A percentile compares a stretch with the other conserved stretches of the same genome.
These are phyloP conservation scores for Andrena flavipes DNA, from an alignment of 2,888 invertebrate species.

Conservation along the genomic window DNA sequence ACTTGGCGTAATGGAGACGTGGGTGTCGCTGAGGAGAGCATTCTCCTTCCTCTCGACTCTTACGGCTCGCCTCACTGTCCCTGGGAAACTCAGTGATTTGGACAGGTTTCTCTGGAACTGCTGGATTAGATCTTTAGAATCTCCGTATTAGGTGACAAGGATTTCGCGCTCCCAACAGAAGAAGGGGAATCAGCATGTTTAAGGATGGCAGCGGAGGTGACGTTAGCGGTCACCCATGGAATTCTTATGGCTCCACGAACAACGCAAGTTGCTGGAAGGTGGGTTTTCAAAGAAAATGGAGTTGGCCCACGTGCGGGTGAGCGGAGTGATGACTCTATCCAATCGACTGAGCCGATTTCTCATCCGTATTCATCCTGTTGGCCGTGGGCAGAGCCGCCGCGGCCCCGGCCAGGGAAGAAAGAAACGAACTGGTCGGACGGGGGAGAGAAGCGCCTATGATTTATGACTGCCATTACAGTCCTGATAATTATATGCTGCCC, in stretches of 20 bases:
- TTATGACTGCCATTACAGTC: slow-evolving; percentile 83
- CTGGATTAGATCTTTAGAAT: too few species aligned
- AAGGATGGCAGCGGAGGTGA: not conserved
- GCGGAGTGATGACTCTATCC: slow-evolving; percentile 82
- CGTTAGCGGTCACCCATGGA: not conserved
- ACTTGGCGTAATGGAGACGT: slow-evolving; percentile 17
- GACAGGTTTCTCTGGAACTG: too few species aligned
- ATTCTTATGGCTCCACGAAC: not conserved
- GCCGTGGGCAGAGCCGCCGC: slow-evolving; percentile 78
- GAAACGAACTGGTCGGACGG: slow-evolving; percentile 66
- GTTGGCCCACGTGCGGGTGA: slow-evolving; percentile 52
- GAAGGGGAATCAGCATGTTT: not conserved
- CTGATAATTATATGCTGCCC: slow-evolving; percentile 84
- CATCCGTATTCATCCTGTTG: slow-evolving; percentile 80
- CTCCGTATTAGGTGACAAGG: too few species aligned
- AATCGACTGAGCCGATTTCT: slow-evolving; percentile 82
- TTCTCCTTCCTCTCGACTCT: not conserved
- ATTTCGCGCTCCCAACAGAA: too few species aligned
- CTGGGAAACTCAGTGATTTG: too few species aligned
- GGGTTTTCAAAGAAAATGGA: slow-evolving; percentile 65
- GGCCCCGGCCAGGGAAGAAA: slow-evolving; percentile 69
- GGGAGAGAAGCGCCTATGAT: slow-evolving; percentile 84
- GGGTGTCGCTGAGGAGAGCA: not conserved
- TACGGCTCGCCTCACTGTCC: not conserved
- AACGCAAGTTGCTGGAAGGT: not conserved